Evolutionary conservation across 2,113 vertebrate genomes (phyloP).

Genomic region (Pycnonotus jocosus): DNA sequence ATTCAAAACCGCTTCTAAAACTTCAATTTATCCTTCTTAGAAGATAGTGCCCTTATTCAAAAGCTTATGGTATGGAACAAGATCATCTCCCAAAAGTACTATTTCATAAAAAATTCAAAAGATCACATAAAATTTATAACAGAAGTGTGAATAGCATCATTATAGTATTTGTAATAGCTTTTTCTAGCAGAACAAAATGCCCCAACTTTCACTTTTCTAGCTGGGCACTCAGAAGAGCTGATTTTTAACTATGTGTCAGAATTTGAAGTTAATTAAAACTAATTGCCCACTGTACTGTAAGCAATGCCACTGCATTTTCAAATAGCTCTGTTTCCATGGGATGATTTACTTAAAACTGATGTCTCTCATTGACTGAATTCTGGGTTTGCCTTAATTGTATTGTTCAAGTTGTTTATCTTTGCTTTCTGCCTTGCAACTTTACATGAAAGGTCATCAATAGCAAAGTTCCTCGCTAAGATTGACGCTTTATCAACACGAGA

Average conservation of each 20-base stretch:
- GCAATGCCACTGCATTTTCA: slow-evolving; percentile 39
- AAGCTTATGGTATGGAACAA: neutral
- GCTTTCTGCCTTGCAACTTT: neutral
- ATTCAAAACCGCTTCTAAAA: neutral
- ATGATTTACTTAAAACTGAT: slow-evolving; percentile 6
- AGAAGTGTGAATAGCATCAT: neutral
- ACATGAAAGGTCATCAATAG: slow-evolving; percentile 4
- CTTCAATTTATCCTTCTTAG: neutral
- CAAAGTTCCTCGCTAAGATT: neutral
- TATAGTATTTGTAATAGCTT: slow-evolving; percentile 2
- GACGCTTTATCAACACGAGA: neutral
- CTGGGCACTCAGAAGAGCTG: neutral
- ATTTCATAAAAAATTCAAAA: neutral
- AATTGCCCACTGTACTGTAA: slow-evolving; percentile 53
- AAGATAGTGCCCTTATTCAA: neutral
- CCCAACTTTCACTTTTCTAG: slow-evolving; percentile 20
- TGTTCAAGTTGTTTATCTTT: slow-evolving; percentile 31
- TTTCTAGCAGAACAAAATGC: slow-evolving; percentile 1
- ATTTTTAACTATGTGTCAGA: slow-evolving; percentile 45
- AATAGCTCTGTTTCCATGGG: slow-evolving; percentile 28
- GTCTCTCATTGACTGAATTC: neutral
- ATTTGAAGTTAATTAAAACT: slow-evolving; percentile 70
- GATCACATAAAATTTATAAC: neutral
- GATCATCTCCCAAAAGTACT: neutral
- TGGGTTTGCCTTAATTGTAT: slow-evolving; percentile 31